Evolutionary conservation across 2,888 invertebrate species (phyloP).

Genomic region (Arenicola marina): DNA sequence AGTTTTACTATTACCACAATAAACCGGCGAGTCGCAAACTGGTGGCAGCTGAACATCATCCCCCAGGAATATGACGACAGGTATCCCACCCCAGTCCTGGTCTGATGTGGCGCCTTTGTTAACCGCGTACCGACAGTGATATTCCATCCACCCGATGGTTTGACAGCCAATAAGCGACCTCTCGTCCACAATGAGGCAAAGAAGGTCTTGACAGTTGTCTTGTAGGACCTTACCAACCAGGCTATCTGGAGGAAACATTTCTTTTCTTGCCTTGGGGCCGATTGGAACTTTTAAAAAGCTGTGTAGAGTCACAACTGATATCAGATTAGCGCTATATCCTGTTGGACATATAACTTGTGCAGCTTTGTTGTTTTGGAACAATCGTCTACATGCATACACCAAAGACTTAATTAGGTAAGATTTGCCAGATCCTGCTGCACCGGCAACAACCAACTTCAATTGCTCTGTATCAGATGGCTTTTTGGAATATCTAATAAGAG

Average conservation of each 20-base stretch:
- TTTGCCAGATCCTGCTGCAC: slow-evolving; percentile 5
- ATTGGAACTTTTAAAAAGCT: slow-evolving; percentile 8
- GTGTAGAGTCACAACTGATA: slow-evolving; percentile 3
- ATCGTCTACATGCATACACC: not conserved
- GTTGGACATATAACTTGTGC: slow-evolving; percentile 3
- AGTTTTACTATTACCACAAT: slow-evolving; percentile 9
- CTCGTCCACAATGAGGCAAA: slow-evolving; percentile 3
- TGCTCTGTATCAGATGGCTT: not conserved
- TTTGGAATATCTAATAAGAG: not conserved
- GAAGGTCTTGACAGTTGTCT: slow-evolving; percentile 1
- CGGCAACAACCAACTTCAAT: slow-evolving; percentile 1
- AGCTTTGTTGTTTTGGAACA: not conserved
- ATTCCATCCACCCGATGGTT: slow-evolving; percentile 17
- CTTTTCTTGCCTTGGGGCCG: not conserved
- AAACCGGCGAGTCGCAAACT: slow-evolving; percentile 27
- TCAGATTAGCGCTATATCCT: slow-evolving; percentile 5
- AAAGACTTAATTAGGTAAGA: slow-evolving; percentile 3
- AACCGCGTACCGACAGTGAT: slow-evolving; percentile 4
- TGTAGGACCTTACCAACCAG: not conserved
- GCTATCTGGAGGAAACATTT: not conserved
- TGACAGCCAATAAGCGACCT: not conserved
- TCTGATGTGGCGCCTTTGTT: slow-evolving; percentile 10
- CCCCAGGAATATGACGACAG: slow-evolving; percentile 32
- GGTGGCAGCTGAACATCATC: slow-evolving; percentile 30
- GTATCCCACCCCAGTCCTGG: slow-evolving; percentile 28